Percentiles rank a stretch among this genome's conserved stretches.
Evolutionary conservation across 2,113 vertebrate genomes (phyloP).

Genomic region (Ailuropoda melanoleuca): DNA sequence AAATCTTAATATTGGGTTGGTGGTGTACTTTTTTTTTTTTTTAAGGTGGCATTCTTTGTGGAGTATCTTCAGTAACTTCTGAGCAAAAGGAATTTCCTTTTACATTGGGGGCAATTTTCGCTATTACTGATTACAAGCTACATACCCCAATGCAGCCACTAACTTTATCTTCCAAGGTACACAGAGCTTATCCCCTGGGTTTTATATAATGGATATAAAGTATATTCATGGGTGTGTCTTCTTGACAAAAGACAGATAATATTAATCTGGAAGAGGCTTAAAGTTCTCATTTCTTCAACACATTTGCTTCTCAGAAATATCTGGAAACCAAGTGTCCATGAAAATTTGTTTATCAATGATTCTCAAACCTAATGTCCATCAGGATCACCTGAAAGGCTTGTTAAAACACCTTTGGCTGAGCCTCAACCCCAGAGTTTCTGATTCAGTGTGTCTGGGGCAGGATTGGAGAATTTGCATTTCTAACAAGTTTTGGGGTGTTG

Average conservation of each 20-base stretch:
- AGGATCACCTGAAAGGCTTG: neutral
- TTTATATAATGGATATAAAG: neutral
- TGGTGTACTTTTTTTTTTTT: neutral
- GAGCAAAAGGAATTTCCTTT: neutral
- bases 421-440: neutral
- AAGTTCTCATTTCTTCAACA: slow-evolving; percentile 23
- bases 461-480: neutral
- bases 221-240: neutral
- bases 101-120: neutral
- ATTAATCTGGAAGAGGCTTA: neutral
- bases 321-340: neutral
- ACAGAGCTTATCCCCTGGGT: neutral
- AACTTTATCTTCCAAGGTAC: neutral
- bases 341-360: neutral
- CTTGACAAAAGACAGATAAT: slow-evolving; percentile 29
- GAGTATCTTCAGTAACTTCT: neutral
- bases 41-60: neutral
- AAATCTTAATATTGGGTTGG: neutral
- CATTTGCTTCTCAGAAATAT: neutral
- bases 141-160: neutral
- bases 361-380: neutral
- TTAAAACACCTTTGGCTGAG: neutral
- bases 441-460: neutral
- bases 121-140: neutral
- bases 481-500: neutral